Base-by-base conservation (phyloP, 2,888 invertebrate species). In the Lagria hirta region DNA sequence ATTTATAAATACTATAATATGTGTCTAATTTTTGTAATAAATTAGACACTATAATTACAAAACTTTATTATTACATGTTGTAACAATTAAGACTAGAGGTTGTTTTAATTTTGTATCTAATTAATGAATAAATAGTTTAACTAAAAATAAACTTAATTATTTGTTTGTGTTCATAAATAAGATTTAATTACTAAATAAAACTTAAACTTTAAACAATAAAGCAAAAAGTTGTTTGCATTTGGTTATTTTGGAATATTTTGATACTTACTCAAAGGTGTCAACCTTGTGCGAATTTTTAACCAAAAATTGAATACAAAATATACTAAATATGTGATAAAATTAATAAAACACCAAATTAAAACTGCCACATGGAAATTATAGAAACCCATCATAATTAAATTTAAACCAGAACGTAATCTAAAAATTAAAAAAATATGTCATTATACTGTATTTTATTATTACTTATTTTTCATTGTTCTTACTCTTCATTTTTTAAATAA, bases 401-500 rank as follows among this genome's bases (percentile, higher is more conserved):
- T 70, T 46, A 84, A 70, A 17, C 82, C 82, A 23, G 81, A 61
- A 54, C 73, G 72, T 4, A 74, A 61, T 42, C 79, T 79, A 55
- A 15, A 65, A 68, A 8, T 23, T 38, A 34, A 27, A 34, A 33
- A 37, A 22, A 12, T 21, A 33, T 32, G 2, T 37, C 11, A 16
- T 26, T 48, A 74, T n/a, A n/a, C n/a, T n/a, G n/a, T n/a, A n/a
- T n/a, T n/a, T n/a, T n/a, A n/a, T n/a, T n/a, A n/a, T n/a, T n/a
- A n/a, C n/a, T n/a, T n/a, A n/a, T n/a, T n/a, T n/a, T n/a, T n/a
- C n/a, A n/a, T n/a, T n/a, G n/a, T n/a, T n/a, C 82, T 81, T 75
- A 86, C 89, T 79, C 80, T 69, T 85, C 88, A 49, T 78, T 78
- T 48, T 84, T 82, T 41, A 87, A 73, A 54, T 85, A 76, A 63